Base-by-base conservation (phyloP, 2,113 vertebrate genomes). In the Aptenodytes patagonicus region DNA sequence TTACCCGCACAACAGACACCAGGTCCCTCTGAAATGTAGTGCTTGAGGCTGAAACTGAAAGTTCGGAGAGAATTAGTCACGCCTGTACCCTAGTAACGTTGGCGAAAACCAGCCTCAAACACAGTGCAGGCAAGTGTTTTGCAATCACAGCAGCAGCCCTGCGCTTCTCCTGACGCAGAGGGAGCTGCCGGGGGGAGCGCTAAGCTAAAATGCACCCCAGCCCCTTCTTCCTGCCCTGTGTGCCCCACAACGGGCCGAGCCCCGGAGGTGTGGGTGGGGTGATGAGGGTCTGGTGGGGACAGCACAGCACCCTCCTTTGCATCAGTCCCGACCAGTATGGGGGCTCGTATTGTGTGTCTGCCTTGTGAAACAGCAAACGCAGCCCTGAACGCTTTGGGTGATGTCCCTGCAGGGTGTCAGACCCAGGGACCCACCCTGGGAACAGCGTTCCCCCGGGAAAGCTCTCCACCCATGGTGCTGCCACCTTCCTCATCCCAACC, bases 1-100 rank as follows among this genome's bases (percentile, higher is more conserved):
- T 96, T 94, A 83, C 66, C 62, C 94, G 28, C 95, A 93, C 77
- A 96, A 93, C 91, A 80, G 71, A 73, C 75, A 73, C 47, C 88
- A 87, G 82, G 40, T 81, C 83, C 87, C 93, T 95, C 90, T 84
- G 97, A 96, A 90, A 95, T 95, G 79, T 42, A 93, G 92, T 3
- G 54, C 81, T 92, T 47, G 92, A 94, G 85, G 91, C 97, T 95
- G 97, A 97, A 97, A 98, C 95, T 96, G 93, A 95, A 97, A 97
- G 96, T 97, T 93, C 34, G 96, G 97, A 97, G 83, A 91, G 90
- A 96, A 97, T 98, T 96, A 98, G 96, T 98, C 97, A 98, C 89
- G 49, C 55, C 87, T 28, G 34, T 78, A 88, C 95, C 97, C 92
- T 98, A 97, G 97, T 78, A 98, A 98, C 97, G 87, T 55, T 97